These are phyloP conservation scores for Poeciliopsis paucimaculata DNA, from an alignment of 2,797 vertebrate genomes.

Conservation along the genomic window DNA sequence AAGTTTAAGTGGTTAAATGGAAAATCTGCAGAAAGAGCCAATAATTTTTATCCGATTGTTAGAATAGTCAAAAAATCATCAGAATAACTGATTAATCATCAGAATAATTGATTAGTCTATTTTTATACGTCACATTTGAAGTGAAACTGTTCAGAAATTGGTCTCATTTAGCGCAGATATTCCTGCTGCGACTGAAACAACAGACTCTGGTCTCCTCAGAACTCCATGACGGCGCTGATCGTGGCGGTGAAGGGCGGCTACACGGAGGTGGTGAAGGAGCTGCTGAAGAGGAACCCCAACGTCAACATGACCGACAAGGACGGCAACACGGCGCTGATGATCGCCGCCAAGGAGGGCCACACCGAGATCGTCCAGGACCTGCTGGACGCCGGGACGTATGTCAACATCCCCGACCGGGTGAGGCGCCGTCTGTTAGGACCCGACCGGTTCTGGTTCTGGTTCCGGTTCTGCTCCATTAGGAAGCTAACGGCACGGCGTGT, in stretches of 20 bases:
- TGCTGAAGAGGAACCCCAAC: slow-evolving; percentile 95
- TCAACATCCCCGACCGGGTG: slow-evolving; percentile 96
- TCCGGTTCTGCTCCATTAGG: neutral
- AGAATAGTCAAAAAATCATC: no score
- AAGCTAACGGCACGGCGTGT: slow-evolving; percentile 10
- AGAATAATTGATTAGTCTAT: no score
- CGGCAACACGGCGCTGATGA: slow-evolving; percentile 96
- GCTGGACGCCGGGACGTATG: slow-evolving; percentile 94
- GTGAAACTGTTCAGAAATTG: no score
- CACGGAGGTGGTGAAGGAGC: slow-evolving; percentile 93
- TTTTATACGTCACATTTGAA: no score
- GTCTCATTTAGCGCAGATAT: no score
- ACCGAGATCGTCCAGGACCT: slow-evolving; percentile 97
- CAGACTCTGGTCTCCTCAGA: slow-evolving; percentile 76
- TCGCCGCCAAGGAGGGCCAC: slow-evolving; percentile 95
- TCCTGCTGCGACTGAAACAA: no score
- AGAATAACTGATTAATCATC: no score
- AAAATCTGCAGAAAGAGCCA: no score
- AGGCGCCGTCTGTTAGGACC: slow-evolving; percentile 30
- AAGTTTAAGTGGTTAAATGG: no score
- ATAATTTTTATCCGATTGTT: no score
- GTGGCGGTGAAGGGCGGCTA: slow-evolving; percentile 95
- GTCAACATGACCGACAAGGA: slow-evolving; percentile 98
- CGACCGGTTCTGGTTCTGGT: no score
- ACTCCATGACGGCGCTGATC: slow-evolving; percentile 98